These are phyloP conservation scores for Lepus europaeus DNA, from an alignment of 2,113 vertebrate species.

Conservation along the genomic window DNA sequence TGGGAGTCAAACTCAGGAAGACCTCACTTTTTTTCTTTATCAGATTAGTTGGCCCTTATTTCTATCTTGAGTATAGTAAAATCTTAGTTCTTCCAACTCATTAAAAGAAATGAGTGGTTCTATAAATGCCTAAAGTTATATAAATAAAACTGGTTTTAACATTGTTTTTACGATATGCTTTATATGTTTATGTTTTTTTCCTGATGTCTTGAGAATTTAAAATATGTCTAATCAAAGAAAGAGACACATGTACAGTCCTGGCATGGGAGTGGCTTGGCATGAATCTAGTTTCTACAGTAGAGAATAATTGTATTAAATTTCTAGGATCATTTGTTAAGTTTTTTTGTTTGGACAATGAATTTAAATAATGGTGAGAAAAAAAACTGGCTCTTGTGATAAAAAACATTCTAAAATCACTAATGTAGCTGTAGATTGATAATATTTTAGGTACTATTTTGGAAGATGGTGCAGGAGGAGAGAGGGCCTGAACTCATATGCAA, in stretches of 20 bases:
- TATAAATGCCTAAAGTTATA: slow-evolving; percentile 72
- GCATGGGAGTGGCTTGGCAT: not conserved
- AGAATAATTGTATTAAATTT: not conserved
- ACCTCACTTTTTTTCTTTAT: slow-evolving; percentile 42
- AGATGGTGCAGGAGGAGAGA: not conserved
- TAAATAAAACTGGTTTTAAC: slow-evolving; percentile 73
- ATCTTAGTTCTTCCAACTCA: slow-evolving; percentile 66
- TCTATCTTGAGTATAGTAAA: slow-evolving; percentile 71
- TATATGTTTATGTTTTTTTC: slow-evolving; percentile 71
- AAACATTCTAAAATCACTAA: not conserved
- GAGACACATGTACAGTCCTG: not conserved
- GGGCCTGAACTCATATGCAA: not conserved
- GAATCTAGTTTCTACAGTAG: not conserved
- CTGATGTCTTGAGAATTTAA: slow-evolving; percentile 64
- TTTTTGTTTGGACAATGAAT: not conserved
- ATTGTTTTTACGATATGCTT: slow-evolving; percentile 55
- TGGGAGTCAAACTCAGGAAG: slow-evolving; percentile 55
- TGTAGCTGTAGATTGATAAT: not conserved
- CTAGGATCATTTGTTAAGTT: not conserved
- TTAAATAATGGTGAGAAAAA: slow-evolving; percentile 9
- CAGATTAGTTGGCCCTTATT: slow-evolving; percentile 13
- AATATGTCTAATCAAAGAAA: slow-evolving; percentile 54
- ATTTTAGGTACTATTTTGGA: not conserved
- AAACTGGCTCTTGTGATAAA: not conserved
- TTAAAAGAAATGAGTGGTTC: slow-evolving; percentile 70